Conservation (phyloP, 1,140 invertebrate genomes). For the Venturia canescens region DNA sequence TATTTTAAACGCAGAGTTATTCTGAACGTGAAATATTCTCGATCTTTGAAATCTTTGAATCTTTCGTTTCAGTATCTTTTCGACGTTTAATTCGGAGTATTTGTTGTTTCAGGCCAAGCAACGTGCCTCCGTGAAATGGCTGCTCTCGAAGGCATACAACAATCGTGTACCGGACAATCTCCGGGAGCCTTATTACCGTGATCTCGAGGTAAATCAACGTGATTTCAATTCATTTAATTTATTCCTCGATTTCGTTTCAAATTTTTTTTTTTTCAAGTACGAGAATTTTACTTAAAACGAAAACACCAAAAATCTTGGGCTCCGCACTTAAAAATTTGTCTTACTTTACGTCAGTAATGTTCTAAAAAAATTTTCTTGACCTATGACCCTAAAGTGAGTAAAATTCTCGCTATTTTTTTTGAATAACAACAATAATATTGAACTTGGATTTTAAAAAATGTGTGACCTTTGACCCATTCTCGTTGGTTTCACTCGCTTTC, state of each 20-base stretch:
- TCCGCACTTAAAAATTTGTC: no score
- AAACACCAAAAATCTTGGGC: no score
- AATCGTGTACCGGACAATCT: conserved; percentile 96
- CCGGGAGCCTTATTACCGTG: conserved; percentile 95
- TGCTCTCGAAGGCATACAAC: conserved; percentile 97
- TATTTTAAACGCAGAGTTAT: no score
- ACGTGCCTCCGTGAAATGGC: conserved; percentile 97
- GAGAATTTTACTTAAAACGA: no score
- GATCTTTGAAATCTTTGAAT: neutral
- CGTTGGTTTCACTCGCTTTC: neutral
- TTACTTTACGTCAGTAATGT: no score
- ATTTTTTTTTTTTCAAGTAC: no score
- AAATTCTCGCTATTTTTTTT: no score
- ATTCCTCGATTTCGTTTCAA: no score
- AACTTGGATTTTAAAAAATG: neutral
- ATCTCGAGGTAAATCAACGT: conserved; percentile 87
- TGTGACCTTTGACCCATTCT: neutral
- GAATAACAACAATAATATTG: neutral
- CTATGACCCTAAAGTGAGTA: no score
- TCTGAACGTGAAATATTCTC: neutral
- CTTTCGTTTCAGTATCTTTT: neutral
- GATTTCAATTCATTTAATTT: neutral
- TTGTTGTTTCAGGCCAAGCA: conserved; percentile 93
- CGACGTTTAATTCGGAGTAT: conserved; percentile 46
- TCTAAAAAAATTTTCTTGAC: no score